A percentile compares a stretch with the other conserved stretches of the same genome.
phyloP scores from a whole-genome alignment of 2,113 vertebrate species.

The Saguinus imperator region DNA sequence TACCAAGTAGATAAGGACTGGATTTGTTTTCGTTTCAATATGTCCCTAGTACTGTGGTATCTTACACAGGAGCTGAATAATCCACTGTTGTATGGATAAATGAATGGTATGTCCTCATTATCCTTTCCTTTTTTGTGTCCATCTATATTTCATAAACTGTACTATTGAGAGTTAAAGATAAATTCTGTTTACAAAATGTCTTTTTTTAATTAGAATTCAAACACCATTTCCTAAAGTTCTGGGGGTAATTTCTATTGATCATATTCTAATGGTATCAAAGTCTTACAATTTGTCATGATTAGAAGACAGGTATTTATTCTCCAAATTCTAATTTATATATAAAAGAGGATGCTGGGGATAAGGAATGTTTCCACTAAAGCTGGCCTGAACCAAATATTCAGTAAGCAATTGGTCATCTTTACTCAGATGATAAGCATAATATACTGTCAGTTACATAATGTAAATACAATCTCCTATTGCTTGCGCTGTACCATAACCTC shows the following conservation, averaged over 20 bases:
- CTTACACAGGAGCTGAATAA: background rate
- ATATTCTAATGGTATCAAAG: constrained; percentile 11
- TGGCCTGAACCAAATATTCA: background rate
- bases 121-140: background rate
- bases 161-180: background rate
- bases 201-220: constrained; percentile 33
- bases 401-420: background rate
- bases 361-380: background rate
- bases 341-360: background rate
- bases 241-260: background rate
- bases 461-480: background rate
- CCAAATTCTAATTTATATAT: background rate
- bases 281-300: background rate
- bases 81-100: background rate
- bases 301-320: background rate
- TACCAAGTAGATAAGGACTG: background rate
- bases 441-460: background rate
- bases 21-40: background rate
- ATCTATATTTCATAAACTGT: background rate
- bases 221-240: background rate
- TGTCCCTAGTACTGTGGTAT: background rate
- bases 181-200: background rate
- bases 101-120: background rate
- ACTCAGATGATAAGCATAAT: background rate
- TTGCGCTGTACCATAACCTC: background rate